Conservation (phyloP, 2,797 vertebrate genomes). For the Labeo calbasu region DNA sequence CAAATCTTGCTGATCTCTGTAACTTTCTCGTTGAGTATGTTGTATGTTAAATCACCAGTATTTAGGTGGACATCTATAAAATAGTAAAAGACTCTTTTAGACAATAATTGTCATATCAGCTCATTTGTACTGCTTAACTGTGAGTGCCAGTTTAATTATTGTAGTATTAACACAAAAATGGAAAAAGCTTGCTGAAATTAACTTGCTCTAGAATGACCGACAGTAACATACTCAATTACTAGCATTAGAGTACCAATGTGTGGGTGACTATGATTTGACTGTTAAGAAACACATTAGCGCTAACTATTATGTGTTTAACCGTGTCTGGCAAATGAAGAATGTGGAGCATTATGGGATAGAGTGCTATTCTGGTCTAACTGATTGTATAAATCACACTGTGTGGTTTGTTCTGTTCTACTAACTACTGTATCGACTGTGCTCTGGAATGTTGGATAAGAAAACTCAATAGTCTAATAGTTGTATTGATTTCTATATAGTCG, state of each 20-base stretch:
- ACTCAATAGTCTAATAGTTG: constrained; percentile 43
- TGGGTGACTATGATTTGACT: constrained; percentile 3
- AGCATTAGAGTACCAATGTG: constrained; percentile 1
- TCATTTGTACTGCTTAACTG: background rate
- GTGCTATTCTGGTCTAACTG: constrained; percentile 15
- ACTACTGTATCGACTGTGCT: constrained; percentile 20
- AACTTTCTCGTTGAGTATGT: background rate
- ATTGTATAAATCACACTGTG: constrained; percentile 16
- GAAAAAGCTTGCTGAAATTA: constrained; percentile 1
- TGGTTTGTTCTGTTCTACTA: constrained; percentile 5
- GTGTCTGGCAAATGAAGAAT: background rate
- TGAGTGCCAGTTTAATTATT: background rate
- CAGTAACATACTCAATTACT: background rate
- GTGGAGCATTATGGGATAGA: background rate
- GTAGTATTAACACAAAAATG: background rate
- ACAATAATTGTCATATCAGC: background rate
- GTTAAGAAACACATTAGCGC: constrained; percentile 12
- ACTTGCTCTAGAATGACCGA: background rate
- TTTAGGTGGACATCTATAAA: background rate
- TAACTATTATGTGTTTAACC: constrained; percentile 7
- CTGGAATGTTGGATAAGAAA: constrained; percentile 32
- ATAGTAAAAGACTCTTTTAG: background rate
- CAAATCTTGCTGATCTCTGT: background rate
- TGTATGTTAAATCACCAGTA: background rate
- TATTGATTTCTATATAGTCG: constrained; percentile 18